A percentile compares a stretch with the other conserved stretches of the same genome.
Evolutionary conservation across 2,888 invertebrate species (phyloP).

Genomic region (Parnassius orleans): DNA sequence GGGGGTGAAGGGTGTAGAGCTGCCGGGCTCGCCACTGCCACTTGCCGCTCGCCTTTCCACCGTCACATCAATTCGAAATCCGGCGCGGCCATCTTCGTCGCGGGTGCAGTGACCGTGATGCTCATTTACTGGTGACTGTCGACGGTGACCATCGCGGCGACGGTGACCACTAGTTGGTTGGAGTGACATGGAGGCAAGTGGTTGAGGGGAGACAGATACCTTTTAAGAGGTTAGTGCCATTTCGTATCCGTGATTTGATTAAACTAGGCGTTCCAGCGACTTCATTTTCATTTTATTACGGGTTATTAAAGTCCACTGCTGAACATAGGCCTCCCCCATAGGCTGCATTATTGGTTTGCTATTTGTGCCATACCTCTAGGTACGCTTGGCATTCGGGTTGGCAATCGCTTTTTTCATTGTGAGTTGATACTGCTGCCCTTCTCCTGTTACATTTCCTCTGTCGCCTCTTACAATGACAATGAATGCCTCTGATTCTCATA

Average conservation of each 20-base stretch:
- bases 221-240: slow-evolving; percentile 11
- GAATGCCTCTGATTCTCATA: no score
- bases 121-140: slow-evolving; percentile 46
- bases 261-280: no score
- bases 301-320: no score
- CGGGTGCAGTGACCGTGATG: slow-evolving; percentile 52
- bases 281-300: no score
- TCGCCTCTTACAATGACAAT: no score
- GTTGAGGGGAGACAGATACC: slow-evolving; percentile 1
- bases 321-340: no score
- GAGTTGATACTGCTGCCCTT: no score
- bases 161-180: slow-evolving; percentile 19
- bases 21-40: slow-evolving; percentile 40
- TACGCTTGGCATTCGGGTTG: no score
- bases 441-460: no score
- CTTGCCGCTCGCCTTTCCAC: slow-evolving; percentile 67
- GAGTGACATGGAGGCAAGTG: slow-evolving; percentile 13
- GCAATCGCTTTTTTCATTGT: no score
- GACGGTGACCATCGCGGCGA: slow-evolving; percentile 25
- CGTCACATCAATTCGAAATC: slow-evolving; percentile 67
- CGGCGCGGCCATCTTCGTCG: slow-evolving; percentile 46
- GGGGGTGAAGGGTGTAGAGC: slow-evolving; percentile 34
- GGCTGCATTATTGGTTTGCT: no score
- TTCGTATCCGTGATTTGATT: background rate
- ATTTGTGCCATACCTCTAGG: no score